Evolutionary conservation across 2,888 invertebrate genomes (phyloP).

Genomic region (Drymonia ruficornis): DNA sequence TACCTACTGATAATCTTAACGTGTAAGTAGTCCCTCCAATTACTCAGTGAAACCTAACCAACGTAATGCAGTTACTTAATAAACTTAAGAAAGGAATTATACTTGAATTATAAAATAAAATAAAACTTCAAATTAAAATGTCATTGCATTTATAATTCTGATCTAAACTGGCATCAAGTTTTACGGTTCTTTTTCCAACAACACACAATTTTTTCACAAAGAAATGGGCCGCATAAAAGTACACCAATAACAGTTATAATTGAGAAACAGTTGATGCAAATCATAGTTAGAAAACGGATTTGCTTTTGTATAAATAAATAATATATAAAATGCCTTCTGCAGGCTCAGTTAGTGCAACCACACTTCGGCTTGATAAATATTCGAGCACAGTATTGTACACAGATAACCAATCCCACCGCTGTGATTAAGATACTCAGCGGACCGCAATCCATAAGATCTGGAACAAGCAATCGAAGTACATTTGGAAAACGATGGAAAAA

Average conservation of each 20-base stretch:
- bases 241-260: slow-evolving; percentile 24
- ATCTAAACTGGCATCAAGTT: background rate
- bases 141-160: background rate
- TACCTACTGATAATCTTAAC: slow-evolving; percentile 25
- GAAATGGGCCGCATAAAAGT: slow-evolving; percentile 31
- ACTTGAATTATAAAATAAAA: background rate
- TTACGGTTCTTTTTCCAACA: slow-evolving; percentile 6
- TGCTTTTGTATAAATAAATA: slow-evolving; percentile 5
- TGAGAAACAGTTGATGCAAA: slow-evolving; percentile 31
- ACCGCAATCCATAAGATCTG: slow-evolving; percentile 41
- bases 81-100: background rate
- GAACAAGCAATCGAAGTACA: slow-evolving; percentile 56
- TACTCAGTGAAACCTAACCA: background rate
- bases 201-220: slow-evolving; percentile 35
- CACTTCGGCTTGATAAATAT: slow-evolving; percentile 19
- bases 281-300: slow-evolving; percentile 25
- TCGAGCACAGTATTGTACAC: slow-evolving; percentile 12
- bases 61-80: background rate
- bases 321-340: background rate
- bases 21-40: slow-evolving; percentile 6
- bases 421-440: slow-evolving; percentile 9
- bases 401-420: slow-evolving; percentile 12
- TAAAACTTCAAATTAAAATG: background rate
- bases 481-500: slow-evolving; percentile 49
- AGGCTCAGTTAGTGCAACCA: slow-evolving; percentile 9